Evolutionary conservation across 2,797 vertebrate species (phyloP), one percentile per base, ranked within the genome.

Genomic region (Cryptoprocta ferox): DNA sequence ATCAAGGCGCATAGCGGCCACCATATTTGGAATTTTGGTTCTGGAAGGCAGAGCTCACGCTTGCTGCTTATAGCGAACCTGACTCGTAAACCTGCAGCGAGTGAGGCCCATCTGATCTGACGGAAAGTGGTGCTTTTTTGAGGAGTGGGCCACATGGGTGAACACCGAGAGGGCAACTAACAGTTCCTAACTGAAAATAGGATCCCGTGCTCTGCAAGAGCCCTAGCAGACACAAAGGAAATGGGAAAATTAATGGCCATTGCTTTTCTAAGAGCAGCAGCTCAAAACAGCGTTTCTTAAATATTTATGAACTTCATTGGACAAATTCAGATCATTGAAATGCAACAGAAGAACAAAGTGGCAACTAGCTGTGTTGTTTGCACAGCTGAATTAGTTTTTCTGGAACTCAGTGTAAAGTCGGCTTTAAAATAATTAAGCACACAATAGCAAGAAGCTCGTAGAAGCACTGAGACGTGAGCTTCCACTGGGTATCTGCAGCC

Each of bases 71-170:
- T 14, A 1, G 18, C 1, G 1, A 10, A 32, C 28, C 75, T 35
- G 1, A 0, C 32, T 6, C 0, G 0, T n/a, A 11, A n/a, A 11
- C 61, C 12, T 7, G 4, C 45, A 0, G 0, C 3, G 24, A 35
- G 35, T 2, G 0, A 21, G 45, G 7, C 61, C 37, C 4, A 12
- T 50, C 19, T 18, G 24, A 5, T 24, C 48, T 16, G 3, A n/a
- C 1, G 9, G 42, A 32, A 56, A 42, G 53, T 14, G 35, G 18
- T 13, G 19, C 30, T n/a, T 4, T 42, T 39, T 10, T 12, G 45
- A 45, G 15, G 16, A 2, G 2, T 11, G 12, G 45, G 63, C n/a
- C 53, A 10, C 35, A 0, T 1, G 26, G 61, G 35, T 10, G 35
- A 56, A 32, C 50, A 10, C 16, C 0, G 2, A 65, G 83, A 70